phyloP scores from a whole-genome alignment of 2,113 vertebrate genomes.

The Pongo pygmaeus region DNA sequence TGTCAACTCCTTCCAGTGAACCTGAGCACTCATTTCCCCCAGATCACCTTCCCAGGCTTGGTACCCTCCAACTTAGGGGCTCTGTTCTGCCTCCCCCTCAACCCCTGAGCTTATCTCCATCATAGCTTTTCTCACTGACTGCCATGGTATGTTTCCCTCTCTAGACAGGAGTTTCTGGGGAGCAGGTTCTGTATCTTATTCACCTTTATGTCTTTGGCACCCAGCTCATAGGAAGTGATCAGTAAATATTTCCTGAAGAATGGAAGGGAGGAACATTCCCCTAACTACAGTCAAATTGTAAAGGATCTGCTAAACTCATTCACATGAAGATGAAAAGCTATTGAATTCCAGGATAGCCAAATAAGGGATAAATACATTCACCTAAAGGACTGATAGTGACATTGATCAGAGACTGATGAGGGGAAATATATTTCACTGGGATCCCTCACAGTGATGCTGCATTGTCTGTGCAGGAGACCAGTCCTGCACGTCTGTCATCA shows the following conservation, averaged over 20 bases:
- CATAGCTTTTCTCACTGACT: too few species aligned
- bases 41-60: not conserved
- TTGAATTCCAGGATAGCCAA: not conserved
- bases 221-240: not conserved
- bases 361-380: not conserved
- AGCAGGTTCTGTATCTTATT: not conserved
- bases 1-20: not conserved
- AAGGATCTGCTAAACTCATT: not conserved
- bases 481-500: not conserved
- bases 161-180: not conserved
- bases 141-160: rapidly evolving
- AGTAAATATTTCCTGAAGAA: not conserved
- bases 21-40: not conserved
- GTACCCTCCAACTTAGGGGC: not conserved
- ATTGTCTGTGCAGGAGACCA: not conserved
- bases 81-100: not conserved
- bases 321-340: not conserved
- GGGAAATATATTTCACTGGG: not conserved
- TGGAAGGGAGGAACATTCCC: not conserved
- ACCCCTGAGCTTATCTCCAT: rapidly evolving
- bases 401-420: not conserved
- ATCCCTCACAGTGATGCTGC: not conserved
- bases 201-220: not conserved
- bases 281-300: not conserved
- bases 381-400: not conserved